Evolutionary conservation across 2,113 vertebrate species (phyloP).

Genomic region (Lepus americanus): DNA sequence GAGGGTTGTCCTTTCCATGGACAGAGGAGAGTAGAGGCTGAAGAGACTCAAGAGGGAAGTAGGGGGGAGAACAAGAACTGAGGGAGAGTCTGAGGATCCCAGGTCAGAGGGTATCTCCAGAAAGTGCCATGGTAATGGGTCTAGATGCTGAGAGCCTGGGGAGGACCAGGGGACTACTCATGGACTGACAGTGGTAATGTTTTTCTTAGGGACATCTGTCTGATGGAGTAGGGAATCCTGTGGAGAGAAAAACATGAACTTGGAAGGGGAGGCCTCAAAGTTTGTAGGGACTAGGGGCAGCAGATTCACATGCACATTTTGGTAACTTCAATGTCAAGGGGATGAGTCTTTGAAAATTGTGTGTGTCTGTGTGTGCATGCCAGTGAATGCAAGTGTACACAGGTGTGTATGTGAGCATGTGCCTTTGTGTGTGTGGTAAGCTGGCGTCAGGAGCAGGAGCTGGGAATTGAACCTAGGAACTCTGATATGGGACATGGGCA

Average conservation of each 20-base stretch:
- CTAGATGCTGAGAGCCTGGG: neutral
- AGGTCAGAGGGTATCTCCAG: neutral
- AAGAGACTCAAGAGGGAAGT: too few relatives aligned
- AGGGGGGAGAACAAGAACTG: neutral
- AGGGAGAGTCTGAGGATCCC: neutral
- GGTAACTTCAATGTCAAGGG: neutral
- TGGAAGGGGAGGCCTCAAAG: rapidly evolving
- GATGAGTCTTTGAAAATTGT: neutral
- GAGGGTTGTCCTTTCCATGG: rapidly evolving
- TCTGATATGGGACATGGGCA: too few relatives aligned
- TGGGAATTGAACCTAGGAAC: too few relatives aligned
- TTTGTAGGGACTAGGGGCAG: too few relatives aligned
- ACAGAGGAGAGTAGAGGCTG: neutral
- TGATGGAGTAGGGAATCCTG: neutral
- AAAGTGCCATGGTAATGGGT: neutral
- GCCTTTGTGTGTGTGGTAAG: neutral
- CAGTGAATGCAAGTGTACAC: neutral
- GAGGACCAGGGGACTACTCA: neutral
- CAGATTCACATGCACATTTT: neutral
- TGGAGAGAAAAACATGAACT: neutral
- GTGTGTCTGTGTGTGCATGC: neutral
- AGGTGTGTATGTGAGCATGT: neutral
- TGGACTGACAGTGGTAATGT: neutral
- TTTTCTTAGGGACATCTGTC: neutral
- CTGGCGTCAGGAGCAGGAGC: too few relatives aligned